Evolutionary conservation across 2,888 invertebrate species (phyloP).

Genomic region (Osmoderma eremita): DNA sequence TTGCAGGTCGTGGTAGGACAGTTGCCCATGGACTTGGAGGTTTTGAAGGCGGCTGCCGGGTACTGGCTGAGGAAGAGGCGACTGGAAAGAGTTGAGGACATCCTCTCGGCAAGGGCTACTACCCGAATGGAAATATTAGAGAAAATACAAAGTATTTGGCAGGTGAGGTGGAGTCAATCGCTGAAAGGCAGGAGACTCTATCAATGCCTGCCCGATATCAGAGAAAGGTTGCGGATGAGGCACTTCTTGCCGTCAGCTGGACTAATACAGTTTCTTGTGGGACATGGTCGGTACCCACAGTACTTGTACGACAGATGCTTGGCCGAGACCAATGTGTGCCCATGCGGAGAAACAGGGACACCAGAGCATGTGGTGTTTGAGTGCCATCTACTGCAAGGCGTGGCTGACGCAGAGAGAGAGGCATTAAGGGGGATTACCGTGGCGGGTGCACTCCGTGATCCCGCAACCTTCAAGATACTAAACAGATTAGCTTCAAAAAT

Average conservation of each 20-base stretch:
- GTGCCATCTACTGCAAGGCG: background rate
- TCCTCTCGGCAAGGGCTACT: background rate
- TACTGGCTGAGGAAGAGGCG: background rate
- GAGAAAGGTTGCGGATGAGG: background rate
- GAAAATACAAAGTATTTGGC: background rate
- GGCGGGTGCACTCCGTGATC: no score
- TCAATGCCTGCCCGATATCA: background rate
- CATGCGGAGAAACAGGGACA: background rate
- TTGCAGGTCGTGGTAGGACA: slow-evolving; percentile 1
- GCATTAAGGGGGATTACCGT: no score
- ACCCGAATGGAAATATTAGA: no score
- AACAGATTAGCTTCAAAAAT: no score
- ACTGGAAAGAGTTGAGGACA: background rate
- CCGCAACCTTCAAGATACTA: no score
- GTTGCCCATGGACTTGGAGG: slow-evolving; percentile 24
- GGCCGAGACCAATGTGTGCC: background rate
- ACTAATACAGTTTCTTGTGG: slow-evolving; percentile 2
- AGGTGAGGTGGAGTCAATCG: background rate
- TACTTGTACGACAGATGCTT: background rate
- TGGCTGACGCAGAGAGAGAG: no score
- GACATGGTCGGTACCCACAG: background rate
- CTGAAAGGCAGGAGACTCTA: background rate
- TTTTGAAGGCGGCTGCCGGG: background rate
- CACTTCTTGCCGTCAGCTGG: background rate
- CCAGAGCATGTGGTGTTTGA: background rate